Conservation (phyloP, 1,140 invertebrate species). For the Aphelinus certus region DNA sequence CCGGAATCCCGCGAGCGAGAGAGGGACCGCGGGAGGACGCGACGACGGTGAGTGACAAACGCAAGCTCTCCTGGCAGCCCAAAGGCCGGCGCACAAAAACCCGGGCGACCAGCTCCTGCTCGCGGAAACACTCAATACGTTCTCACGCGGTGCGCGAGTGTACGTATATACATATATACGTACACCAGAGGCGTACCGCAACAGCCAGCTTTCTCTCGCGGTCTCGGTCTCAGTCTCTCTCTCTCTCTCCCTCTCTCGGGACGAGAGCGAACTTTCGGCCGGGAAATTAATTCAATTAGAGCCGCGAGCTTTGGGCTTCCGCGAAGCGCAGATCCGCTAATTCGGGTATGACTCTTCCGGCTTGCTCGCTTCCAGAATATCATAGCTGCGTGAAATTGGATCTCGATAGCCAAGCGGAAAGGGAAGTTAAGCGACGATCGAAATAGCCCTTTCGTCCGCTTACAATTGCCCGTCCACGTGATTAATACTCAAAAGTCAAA, state of each 20-base stretch:
- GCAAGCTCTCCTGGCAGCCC: not conserved
- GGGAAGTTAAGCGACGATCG: no score
- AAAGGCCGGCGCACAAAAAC: not conserved
- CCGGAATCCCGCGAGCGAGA: not conserved
- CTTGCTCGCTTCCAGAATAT: not conserved
- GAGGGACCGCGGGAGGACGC: not conserved
- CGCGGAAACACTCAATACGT: slow-evolving; percentile 29
- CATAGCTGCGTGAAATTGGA: no score
- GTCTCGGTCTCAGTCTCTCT: slow-evolving; percentile 21
- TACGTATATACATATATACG: not conserved
- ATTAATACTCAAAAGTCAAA: no score
- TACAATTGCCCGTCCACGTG: no score
- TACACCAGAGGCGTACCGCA: no score
- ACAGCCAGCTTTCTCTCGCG: no score
- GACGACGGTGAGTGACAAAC: not conserved
- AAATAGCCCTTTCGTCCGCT: no score
- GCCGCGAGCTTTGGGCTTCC: slow-evolving; percentile 15
- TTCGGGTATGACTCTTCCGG: not conserved
- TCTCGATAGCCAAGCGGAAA: no score
- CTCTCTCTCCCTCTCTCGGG: slow-evolving; percentile 29
- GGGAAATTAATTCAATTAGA: slow-evolving; percentile 42
- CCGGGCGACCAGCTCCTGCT: no score
- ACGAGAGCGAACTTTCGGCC: slow-evolving; percentile 8
- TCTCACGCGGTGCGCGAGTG: slow-evolving; percentile 24
- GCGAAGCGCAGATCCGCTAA: slow-evolving; percentile 17